Evolutionary conservation across 2,888 invertebrate species (phyloP).

Genomic region (Drosophila lutescens): DNA sequence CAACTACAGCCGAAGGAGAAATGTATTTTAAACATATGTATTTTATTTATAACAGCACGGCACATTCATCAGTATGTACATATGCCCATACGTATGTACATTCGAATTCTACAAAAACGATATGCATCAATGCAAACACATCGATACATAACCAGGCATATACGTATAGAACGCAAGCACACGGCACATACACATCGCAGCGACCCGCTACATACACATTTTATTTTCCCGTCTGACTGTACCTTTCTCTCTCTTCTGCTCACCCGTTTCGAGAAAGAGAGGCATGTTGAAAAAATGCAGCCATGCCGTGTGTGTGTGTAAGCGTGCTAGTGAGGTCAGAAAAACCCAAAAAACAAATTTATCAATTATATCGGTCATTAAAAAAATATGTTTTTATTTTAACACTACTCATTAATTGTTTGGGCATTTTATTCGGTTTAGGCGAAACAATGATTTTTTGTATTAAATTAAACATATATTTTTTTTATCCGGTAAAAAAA

Average conservation of each 20-base stretch:
- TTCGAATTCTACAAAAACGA: constrained; percentile 45
- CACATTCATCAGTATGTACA: constrained; percentile 2
- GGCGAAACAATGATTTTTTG: not conserved
- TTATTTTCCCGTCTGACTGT: constrained; percentile 75
- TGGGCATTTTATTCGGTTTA: not conserved
- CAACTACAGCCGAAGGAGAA: not conserved
- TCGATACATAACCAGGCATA: constrained; percentile 44
- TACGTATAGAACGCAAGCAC: constrained; percentile 55
- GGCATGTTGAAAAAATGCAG: constrained; percentile 61
- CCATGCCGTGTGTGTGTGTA: constrained; percentile 51
- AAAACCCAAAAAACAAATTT: constrained; percentile 6
- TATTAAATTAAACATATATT: not conserved
- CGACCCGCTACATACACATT: constrained; percentile 65
- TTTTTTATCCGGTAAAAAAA: not conserved
- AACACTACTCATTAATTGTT: not conserved
- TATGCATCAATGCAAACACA: constrained; percentile 59
- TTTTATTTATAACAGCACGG: constrained; percentile 1
- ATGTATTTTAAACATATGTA: constrained; percentile 3
- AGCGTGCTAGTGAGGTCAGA: constrained; percentile 61
- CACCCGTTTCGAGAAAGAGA: constrained; percentile 56
- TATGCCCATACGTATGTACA: constrained; percentile 36
- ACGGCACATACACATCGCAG: constrained; percentile 15
- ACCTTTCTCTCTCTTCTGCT: constrained; percentile 60
- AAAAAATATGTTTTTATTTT: not conserved
- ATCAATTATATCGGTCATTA: not conserved